Evolutionary conservation across 92 coral and sea anemone species (phyloP).

Genomic region (Actinostola sp.): DNA sequence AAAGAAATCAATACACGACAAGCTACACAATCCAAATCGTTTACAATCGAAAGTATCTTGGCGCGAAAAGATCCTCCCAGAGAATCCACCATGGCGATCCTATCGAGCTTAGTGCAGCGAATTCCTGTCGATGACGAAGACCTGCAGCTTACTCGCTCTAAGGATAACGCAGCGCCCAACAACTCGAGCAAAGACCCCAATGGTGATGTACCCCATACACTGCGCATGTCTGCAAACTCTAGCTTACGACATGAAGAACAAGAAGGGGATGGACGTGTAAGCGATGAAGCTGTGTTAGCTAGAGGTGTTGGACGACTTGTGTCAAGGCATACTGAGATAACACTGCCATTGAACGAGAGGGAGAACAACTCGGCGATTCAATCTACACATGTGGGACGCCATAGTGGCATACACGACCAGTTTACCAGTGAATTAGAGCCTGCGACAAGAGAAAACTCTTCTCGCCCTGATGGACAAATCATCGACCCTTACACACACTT

Average conservation of each 20-base stretch:
- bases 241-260: background rate
- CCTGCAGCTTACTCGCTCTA: background rate
- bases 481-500: no score
- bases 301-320: background rate
- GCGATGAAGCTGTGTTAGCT: background rate
- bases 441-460: background rate
- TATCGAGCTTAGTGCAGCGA: slow-evolving; percentile 29
- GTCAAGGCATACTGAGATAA: background rate
- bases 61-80: slow-evolving; percentile 70
- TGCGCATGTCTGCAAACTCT: background rate
- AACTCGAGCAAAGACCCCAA: background rate
- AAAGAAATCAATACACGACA: background rate
- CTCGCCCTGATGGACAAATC: no score
- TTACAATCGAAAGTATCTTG: slow-evolving; percentile 81
- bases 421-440: background rate
- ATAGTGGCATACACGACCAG: background rate
- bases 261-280: background rate
- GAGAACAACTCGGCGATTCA: background rate
- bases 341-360: background rate
- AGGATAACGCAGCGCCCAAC: background rate
- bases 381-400: background rate
- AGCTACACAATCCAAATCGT: slow-evolving; percentile 39
- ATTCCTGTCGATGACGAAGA: slow-evolving; percentile 32
- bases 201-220: background rate
- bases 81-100: slow-evolving; percentile 12